phyloP scores from a whole-genome alignment of 2,113 vertebrate species.

The Caloenas nicobarica region DNA sequence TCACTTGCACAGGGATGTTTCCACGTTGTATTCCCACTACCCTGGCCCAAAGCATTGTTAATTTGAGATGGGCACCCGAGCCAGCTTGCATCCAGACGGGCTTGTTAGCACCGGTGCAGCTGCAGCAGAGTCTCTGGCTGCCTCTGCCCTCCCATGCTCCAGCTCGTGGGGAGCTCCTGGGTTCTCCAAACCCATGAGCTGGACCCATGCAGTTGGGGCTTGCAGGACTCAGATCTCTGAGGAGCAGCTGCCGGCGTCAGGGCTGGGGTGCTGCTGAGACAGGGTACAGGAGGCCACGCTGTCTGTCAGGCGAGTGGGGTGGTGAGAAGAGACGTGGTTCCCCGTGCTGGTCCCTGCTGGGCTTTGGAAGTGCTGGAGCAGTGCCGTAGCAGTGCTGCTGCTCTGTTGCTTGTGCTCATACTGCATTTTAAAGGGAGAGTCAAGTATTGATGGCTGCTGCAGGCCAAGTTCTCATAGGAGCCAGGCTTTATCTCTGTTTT shows the following conservation, averaged over 20 bases:
- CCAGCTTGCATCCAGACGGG: background rate
- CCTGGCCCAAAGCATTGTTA: background rate
- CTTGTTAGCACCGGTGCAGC: background rate
- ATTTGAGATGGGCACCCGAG: background rate
- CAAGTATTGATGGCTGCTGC: background rate
- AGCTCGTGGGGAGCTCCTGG: background rate
- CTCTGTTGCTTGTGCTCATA: background rate
- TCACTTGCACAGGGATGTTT: background rate
- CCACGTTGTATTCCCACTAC: accelerated
- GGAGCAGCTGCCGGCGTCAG: background rate
- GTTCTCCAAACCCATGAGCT: background rate
- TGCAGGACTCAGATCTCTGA: background rate
- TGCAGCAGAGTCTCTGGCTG: background rate
- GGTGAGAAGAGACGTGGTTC: accelerated
- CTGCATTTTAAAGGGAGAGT: background rate
- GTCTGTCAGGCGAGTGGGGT: background rate
- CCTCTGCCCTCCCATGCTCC: background rate
- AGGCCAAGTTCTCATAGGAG: background rate
- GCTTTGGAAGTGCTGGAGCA: background rate
- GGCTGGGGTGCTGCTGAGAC: background rate
- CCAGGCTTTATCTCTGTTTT: background rate
- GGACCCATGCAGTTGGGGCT: background rate
- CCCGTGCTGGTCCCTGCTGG: background rate
- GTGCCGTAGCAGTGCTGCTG: accelerated
- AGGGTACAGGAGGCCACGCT: accelerated